These are phyloP conservation scores for Drosophila subquinaria DNA, from an alignment of 2,888 invertebrate genomes.

Conservation along the genomic window DNA sequence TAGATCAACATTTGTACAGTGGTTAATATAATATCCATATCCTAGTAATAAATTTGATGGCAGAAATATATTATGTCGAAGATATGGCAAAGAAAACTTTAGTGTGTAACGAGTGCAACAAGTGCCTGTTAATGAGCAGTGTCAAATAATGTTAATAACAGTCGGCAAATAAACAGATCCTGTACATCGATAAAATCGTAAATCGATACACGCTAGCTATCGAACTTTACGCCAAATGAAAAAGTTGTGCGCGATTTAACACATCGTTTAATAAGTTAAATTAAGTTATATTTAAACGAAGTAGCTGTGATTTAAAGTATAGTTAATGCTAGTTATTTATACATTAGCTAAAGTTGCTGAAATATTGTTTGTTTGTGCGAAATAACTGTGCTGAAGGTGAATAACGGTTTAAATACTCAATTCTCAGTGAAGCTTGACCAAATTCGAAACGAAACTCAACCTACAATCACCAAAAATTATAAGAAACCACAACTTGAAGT, in stretches of 20 bases:
- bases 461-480: conserved; percentile 47
- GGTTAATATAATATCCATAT: not conserved
- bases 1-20: not conserved
- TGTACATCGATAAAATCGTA: no score
- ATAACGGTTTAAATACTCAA: conserved; percentile 43
- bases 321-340: conserved; percentile 1
- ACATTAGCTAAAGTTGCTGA: conserved; percentile 7
- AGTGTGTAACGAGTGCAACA: not conserved
- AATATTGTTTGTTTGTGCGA: conserved; percentile 20
- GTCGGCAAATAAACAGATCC: not conserved
- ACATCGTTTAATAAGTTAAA: not conserved
- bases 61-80: no score
- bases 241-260: not conserved
- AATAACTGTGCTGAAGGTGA: conserved; percentile 54
- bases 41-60: not conserved
- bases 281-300: not conserved
- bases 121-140: not conserved
- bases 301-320: not conserved
- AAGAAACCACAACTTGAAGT: conserved; percentile 65
- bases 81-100: not conserved
- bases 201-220: no score
- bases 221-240: not conserved
- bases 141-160: conserved; percentile 7
- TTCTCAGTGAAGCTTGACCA: conserved; percentile 44
- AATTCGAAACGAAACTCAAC: conserved; percentile 40